Base-by-base conservation (phyloP, 2,113 vertebrate genomes). In the Periophthalmodon schlosseri region DNA sequence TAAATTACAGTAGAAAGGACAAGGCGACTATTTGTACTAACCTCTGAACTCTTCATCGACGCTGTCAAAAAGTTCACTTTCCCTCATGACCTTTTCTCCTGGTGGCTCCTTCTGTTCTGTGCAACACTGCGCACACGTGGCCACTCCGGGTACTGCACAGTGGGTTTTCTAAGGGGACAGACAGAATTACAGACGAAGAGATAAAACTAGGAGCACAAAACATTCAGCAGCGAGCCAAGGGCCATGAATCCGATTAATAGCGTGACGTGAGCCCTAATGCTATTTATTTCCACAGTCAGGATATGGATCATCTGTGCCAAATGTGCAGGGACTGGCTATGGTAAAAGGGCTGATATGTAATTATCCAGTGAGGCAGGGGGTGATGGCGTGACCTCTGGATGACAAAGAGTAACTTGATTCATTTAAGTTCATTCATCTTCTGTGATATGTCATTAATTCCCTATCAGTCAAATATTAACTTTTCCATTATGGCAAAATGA, bases 211-310 rank as follows among this genome's bases (percentile, higher is more conserved):
- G 14, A 83, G 24, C 63, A 70, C 70, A 34, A 66, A 49, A 56
- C 65, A 69, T 69, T 70, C 68, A 5, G 3, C 63, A 69, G 57
- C 63, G 58, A 85, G 76, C 78, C 81, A 80, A 73, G 77, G 86
- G 78, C 84, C 82, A 89, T 86, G 71, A 88, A 90, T 87, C 75
- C 33, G 72, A 88, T 89, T 90, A 89, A 88, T 87, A 77, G 77
- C 60, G 84, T 74, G 83, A 87, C 81, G 76, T 84, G 85, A 84
- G 58, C 58, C 73, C 77, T 85, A 81, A 88, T 74, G 79, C 70
- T 75, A 77, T 80, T 84, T 75, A 72, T 75, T 74, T 79, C 78
- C 73, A 64, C 72, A 85, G 70, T 70, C 23, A 7, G 67, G 67
- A 69, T 79, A 69, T 84, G 87, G 80, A 87, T 89, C 86, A 81